A percentile compares a stretch with the other conserved stretches of the same genome.
Conservation (phyloP, 2,797 vertebrate species). For the Amniataba percoides region DNA sequence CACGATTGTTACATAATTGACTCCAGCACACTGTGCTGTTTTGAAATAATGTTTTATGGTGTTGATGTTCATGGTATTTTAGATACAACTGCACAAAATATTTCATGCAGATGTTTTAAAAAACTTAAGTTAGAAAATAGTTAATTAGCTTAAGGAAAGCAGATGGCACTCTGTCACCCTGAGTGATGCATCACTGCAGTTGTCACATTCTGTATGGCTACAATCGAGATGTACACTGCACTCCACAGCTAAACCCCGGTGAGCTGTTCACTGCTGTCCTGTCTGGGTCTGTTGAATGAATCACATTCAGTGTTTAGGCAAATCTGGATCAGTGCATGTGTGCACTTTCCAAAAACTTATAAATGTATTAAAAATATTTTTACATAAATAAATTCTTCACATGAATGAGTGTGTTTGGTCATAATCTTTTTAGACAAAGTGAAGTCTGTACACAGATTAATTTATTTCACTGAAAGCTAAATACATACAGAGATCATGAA, state of each 20-base stretch:
- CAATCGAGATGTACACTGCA: too few species aligned
- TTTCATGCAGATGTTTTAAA: background rate
- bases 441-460: background rate
- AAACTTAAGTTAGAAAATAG: background rate
- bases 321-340: background rate
- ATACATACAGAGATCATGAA: background rate
- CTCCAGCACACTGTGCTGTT: background rate
- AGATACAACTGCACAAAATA: background rate
- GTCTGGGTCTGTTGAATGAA: background rate
- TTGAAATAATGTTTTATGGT: background rate
- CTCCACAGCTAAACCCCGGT: rapidly evolving
- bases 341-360: constrained; percentile 11
- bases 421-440: constrained; percentile 1
- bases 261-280: background rate
- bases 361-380: constrained; percentile 40
- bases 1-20: background rate
- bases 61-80: constrained; percentile 8
- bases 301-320: background rate
- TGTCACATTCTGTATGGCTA: background rate
- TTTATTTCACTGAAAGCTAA: constrained; percentile 37
- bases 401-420: background rate
- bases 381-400: constrained; percentile 55
- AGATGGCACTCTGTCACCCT: background rate
- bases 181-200: background rate
- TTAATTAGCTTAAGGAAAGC: background rate